A percentile compares a stretch with the other conserved stretches of the same genome.
These are phyloP conservation scores for Phalacrocorax pelagicus DNA, from an alignment of 2,113 vertebrate genomes.

Conservation along the genomic window DNA sequence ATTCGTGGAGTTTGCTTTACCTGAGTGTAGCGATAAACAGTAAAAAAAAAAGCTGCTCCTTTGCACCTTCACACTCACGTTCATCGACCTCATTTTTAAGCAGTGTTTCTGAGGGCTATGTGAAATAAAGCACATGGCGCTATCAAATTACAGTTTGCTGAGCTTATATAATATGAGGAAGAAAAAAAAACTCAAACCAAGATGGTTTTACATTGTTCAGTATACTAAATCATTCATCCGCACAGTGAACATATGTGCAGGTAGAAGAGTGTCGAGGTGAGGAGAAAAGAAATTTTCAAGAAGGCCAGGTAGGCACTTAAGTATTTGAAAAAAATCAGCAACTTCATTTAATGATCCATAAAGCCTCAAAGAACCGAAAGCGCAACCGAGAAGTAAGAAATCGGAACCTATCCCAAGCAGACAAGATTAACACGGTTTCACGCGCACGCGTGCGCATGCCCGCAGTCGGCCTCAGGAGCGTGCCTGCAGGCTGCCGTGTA, in stretches of 20 bases:
- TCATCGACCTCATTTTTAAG: not conserved
- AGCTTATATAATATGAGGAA: not conserved
- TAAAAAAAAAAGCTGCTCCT: not conserved
- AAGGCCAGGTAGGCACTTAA: constrained; percentile 36
- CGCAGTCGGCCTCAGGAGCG: fast-evolving
- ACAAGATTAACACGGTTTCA: not conserved
- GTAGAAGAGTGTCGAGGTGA: constrained; percentile 22
- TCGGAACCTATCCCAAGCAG: not conserved
- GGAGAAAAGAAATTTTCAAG: not conserved
- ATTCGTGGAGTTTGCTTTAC: not conserved
- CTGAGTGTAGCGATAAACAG: not conserved
- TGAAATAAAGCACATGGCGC: not conserved
- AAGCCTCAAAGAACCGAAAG: not conserved
- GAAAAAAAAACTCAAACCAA: not conserved
- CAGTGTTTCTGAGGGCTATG: not conserved
- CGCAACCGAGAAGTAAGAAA: not conserved
- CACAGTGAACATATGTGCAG: not conserved
- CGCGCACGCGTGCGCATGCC: fast-evolving
- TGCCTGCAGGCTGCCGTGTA: not conserved
- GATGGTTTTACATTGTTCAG: not conserved
- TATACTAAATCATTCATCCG: not conserved
- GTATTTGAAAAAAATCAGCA: constrained; percentile 49
- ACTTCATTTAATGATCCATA: constrained; percentile 18
- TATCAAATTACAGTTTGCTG: not conserved
- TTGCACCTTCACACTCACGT: not conserved